phyloP scores from a whole-genome alignment of 2,113 vertebrate genomes.

The Egretta garzetta region DNA sequence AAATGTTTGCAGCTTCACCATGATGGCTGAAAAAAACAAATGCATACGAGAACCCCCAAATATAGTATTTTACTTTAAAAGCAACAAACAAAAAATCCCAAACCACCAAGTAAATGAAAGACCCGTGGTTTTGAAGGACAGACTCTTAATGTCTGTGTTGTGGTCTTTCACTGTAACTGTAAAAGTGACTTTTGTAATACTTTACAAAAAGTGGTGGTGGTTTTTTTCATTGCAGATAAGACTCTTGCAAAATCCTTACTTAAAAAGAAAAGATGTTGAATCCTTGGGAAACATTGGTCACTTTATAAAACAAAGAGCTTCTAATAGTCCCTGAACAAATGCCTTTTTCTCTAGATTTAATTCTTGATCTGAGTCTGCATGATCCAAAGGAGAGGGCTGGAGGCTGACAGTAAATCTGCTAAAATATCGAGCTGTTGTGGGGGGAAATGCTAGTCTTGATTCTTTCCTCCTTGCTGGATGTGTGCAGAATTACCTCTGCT shows the following conservation, averaged over 20 bases:
- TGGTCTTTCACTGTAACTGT: conserved; percentile 63
- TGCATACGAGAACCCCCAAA: conserved; percentile 8
- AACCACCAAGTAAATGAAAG: conserved; percentile 55
- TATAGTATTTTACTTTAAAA: conserved; percentile 56
- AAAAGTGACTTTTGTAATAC: conserved; percentile 61
- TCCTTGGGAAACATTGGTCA: conserved; percentile 21
- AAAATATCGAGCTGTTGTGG: neutral
- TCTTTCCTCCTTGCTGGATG: neutral
- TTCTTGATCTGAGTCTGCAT: neutral
- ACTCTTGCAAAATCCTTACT: conserved; percentile 44
- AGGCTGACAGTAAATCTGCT: conserved; percentile 15
- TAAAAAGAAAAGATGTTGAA: conserved; percentile 24
- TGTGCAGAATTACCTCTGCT: neutral
- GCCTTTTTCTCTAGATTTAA: conserved; percentile 11
- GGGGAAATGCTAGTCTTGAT: neutral
- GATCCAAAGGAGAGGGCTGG: conserved; percentile 9
- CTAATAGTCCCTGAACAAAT: conserved; percentile 1
- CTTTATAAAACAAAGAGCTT: conserved; percentile 33
- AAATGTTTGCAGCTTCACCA: conserved; percentile 35
- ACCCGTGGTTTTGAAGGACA: conserved; percentile 52
- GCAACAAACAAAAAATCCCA: conserved; percentile 52
- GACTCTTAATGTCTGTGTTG: conserved; percentile 51
- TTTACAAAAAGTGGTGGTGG: neutral
- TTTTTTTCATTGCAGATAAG: conserved; percentile 43
- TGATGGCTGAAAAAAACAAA: conserved; percentile 31